Evolutionary conservation across 2,888 invertebrate species (phyloP).

Genomic region (Parnassius smintheus): DNA sequence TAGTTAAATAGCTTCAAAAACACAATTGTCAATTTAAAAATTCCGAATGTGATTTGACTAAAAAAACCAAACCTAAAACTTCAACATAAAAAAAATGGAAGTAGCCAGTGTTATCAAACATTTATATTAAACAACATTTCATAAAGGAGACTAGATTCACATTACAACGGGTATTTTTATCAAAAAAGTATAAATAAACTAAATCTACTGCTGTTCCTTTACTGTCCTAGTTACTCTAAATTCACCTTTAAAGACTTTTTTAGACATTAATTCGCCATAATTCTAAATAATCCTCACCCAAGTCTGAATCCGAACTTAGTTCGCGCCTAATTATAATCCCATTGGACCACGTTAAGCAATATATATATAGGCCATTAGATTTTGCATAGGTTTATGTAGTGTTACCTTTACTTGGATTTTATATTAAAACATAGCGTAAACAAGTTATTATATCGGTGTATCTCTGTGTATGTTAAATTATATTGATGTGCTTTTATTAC

Average conservation of each 20-base stretch:
- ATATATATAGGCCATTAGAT: constrained; percentile 65
- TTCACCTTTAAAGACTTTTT: constrained; percentile 32
- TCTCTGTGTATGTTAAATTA: constrained; percentile 40
- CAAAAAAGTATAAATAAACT: constrained; percentile 4
- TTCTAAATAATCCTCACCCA: constrained; percentile 35
- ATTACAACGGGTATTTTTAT: neutral
- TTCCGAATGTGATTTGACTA: too few species aligned
- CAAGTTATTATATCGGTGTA: constrained; percentile 39
- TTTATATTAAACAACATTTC: too few species aligned
- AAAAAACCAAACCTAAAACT: too few species aligned
- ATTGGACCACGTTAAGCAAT: constrained; percentile 79
- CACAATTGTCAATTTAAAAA: neutral
- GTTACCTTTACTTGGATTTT: constrained; percentile 73
- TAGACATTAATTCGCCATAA: constrained; percentile 24
- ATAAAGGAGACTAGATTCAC: neutral
- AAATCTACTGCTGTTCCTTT: constrained; percentile 44
- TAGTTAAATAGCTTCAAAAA: too few species aligned
- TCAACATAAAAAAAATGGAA: too few species aligned
- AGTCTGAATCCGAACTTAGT: constrained; percentile 51
- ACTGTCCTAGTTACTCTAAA: constrained; percentile 29
- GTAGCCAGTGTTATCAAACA: too few species aligned
- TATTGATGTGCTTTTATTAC: constrained; percentile 17
- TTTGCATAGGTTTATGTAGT: constrained; percentile 63
- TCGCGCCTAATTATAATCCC: constrained; percentile 64
- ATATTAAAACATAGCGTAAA: constrained; percentile 43